Base-by-base conservation (phyloP, 2,888 invertebrate species). In the Drosophila merina region DNA sequence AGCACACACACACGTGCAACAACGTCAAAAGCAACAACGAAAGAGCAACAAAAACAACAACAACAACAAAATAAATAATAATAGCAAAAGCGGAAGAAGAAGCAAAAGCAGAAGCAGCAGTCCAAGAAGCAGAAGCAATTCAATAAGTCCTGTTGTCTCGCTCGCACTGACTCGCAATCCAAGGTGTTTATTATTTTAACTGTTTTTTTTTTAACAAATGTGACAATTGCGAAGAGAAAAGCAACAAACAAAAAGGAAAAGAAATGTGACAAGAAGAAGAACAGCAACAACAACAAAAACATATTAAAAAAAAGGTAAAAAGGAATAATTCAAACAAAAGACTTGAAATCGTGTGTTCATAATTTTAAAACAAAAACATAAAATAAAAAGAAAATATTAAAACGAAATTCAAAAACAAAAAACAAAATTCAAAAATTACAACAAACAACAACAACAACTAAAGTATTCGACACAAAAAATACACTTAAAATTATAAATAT, bases 331-430 rank as follows among this genome's bases (percentile, higher is more conserved):
- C 38, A 72, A 74, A 86, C 72, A 88, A 87, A 84, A 87, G 88
- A 88, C 88, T 84, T 77, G 42, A 73, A 57, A 76, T 64, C 42
- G 51, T 86, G 84, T 84, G 84, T 84, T 84, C 84, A 84, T 84
- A 88, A 88, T 86, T 77, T 86, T 88, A 82, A 86, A 69, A 49
- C 28, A 66, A 49, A 51, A 40, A 49, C 28, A 66, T 45, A 51
- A 40, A 63, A 49, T 54, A 58, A 12, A 48, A 47, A 57, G 50
- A 5, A 74, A 63, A 51, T 64, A 57, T 55, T 54, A 57, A 26
- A 50, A 57, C 14, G 14, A 63, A 40, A 12, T 40, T 14, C 48
- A 54, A 52, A 57, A 64, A 50, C 25, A 56, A 54, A 57, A 26
- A 50, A 57, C 20, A 20, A 63, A 40, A 12, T 40, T 20, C 2